Evolutionary conservation across 64 coral and sea anemone species (phyloP).

Genomic region (Stichodactyla mertensii): DNA sequence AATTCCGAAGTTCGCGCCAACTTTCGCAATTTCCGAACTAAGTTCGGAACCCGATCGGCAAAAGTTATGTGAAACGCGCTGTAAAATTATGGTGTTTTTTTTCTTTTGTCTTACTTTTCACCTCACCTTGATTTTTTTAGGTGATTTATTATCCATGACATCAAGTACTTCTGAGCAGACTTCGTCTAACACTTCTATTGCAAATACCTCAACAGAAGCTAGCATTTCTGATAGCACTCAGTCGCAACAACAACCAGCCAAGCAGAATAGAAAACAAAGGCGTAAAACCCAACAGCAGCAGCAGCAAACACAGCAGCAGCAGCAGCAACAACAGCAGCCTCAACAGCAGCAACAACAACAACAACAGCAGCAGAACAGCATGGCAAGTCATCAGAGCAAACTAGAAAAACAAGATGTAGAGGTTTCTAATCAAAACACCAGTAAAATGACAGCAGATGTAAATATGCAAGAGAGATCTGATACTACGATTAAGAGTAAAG

Average conservation of each 20-base stretch:
- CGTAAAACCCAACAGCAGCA: constrained; percentile 46
- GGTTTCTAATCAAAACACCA: neutral
- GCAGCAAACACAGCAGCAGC: constrained; percentile 46
- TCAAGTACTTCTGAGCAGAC: constrained; percentile 32
- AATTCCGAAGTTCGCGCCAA: too few species aligned
- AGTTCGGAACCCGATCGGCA: too few species aligned
- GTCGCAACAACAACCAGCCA: constrained; percentile 11
- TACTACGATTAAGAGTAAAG: neutral
- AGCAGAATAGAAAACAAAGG: constrained; percentile 91
- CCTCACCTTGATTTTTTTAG: constrained; percentile 21
- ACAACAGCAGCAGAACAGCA: neutral
- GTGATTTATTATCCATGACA: constrained; percentile 72
- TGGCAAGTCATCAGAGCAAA: neutral
- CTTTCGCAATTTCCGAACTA: too few species aligned
- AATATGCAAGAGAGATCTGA: neutral
- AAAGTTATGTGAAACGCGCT: too few species aligned
- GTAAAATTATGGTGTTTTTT: too few species aligned
- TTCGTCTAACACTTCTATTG: neutral
- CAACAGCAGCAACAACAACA: constrained; percentile 58
- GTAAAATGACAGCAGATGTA: neutral
- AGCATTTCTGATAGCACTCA: neutral
- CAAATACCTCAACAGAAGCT: neutral
- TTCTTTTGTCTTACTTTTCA: neutral
- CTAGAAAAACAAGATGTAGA: neutral
- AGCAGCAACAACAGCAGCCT: constrained; percentile 48